Evolutionary conservation across 1,140 invertebrate species (phyloP), one percentile per base, ranked within the genome.

Genomic region (Lycorma delicatula): DNA sequence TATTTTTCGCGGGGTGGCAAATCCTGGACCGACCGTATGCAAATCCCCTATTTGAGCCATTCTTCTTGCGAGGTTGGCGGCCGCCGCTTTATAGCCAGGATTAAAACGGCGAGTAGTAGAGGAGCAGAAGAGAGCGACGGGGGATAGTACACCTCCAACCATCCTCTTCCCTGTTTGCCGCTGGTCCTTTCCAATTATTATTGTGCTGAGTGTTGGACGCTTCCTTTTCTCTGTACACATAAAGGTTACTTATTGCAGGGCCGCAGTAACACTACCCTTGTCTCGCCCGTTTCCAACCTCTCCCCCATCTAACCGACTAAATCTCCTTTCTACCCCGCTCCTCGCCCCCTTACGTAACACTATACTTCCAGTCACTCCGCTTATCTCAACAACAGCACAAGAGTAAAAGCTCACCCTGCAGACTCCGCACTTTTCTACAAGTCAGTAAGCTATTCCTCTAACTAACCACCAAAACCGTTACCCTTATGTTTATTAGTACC

Each of bases 11-110:
- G n/a, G n/a, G n/a, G n/a, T n/a, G n/a, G n/a, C n/a, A n/a, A n/a
- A n/a, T n/a, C n/a, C n/a, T n/a, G n/a, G n/a, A n/a, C n/a, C n/a
- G 13, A 38, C 36, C 36, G 36, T 38, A 38, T 38, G 36, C 36
- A 38, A 38, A 38, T 38, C 36, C 36, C 36, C 36, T 38, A 38
- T 38, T 38, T 38, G 36, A 38, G 36, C 18, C 36, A 38, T 38
- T 38, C 36, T 38, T 38, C 36, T 38, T 38, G 36, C 36, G 18
- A 38, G 36, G 13, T 12, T 18, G 36, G 36, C 13, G 36, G 36
- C 36, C 36, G 13, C 36, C 36, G 36, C 18, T 38, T 38, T 38
- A 38, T 38, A 13, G 36, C 36, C 13, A 18, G 36, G 36, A 38
- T 38, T 38, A 38, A 38, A 38, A 38, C 36, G 18, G 18, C 13